phyloP scores from a whole-genome alignment of 2,888 invertebrate species.

The Pristionchus fissidentatus region DNA sequence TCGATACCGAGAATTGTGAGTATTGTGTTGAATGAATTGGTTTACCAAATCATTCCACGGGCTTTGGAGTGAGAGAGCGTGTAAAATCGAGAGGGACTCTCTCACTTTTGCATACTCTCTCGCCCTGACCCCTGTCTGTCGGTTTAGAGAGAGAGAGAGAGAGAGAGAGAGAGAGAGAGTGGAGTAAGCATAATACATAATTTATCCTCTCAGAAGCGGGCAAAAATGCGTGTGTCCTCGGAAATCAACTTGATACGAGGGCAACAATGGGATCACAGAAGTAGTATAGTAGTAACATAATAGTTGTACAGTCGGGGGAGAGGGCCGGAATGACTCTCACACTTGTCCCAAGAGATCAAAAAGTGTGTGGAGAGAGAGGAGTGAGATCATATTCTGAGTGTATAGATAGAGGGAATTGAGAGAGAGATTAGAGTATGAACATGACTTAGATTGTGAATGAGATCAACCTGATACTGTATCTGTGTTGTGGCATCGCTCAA shows the following conservation, averaged over 20 bases:
- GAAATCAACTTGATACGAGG: slow-evolving; percentile 20
- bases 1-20: slow-evolving; percentile 15
- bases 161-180: not conserved
- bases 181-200: no score
- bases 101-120: no score
- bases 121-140: no score
- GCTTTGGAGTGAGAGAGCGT: no score
- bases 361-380: slow-evolving; percentile 9
- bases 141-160: not conserved
- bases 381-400: slow-evolving; percentile 9
- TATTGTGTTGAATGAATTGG: slow-evolving; percentile 12
- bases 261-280: slow-evolving; percentile 1
- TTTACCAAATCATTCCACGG: no score
- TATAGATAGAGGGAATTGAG: not conserved
- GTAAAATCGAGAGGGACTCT: not conserved
- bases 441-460: slow-evolving; percentile 23
- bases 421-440: no score
- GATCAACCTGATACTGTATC: slow-evolving; percentile 39
- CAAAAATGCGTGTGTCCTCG: no score
- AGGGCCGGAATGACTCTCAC: not conserved
- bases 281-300: slow-evolving; percentile 30
- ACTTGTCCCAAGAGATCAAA: slow-evolving; percentile 20
- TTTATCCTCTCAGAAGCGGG: no score
- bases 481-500: not conserved
- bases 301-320: slow-evolving; percentile 26